Evolutionary conservation across 37 sponge, comb jelly and placozoan species (phyloP).

Genomic region (Beroe forskalii): DNA sequence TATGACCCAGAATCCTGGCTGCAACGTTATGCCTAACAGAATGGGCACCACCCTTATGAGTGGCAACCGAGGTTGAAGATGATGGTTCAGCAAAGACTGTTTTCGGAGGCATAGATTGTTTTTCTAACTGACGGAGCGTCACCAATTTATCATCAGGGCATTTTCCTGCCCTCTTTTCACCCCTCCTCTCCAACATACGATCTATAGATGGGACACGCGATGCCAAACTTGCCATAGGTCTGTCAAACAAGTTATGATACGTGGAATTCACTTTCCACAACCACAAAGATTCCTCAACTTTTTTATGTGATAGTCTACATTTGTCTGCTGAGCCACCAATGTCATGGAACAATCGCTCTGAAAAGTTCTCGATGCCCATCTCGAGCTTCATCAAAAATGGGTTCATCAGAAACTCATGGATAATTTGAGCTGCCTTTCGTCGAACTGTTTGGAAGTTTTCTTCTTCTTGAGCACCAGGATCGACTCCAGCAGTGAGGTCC

Average conservation of each 20-base stretch:
- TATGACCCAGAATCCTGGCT: too few species aligned
- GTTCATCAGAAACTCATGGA: constrained; percentile 34
- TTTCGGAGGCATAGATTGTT: too few species aligned
- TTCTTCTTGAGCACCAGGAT: background rate
- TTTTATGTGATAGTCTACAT: constrained; percentile 6
- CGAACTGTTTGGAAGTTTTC: background rate
- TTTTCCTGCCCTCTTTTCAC: background rate
- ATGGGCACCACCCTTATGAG: background rate
- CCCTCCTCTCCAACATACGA: background rate
- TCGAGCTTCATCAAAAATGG: background rate
- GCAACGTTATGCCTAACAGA: too few species aligned
- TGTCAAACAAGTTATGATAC: constrained; percentile 14
- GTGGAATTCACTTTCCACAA: constrained; percentile 26
- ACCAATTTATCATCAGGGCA: too few species aligned
- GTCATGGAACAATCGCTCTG: background rate
- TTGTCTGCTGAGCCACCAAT: background rate
- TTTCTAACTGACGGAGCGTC: too few species aligned
- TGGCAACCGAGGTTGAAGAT: background rate
- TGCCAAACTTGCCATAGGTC: background rate
- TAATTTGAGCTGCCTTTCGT: background rate
- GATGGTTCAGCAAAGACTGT: background rate
- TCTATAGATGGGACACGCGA: background rate
- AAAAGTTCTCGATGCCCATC: background rate
- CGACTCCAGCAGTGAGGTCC: background rate
- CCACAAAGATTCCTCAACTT: background rate